Evolutionary conservation across 2,113 vertebrate genomes (phyloP).

Genomic region (Tamias sibiricus): DNA sequence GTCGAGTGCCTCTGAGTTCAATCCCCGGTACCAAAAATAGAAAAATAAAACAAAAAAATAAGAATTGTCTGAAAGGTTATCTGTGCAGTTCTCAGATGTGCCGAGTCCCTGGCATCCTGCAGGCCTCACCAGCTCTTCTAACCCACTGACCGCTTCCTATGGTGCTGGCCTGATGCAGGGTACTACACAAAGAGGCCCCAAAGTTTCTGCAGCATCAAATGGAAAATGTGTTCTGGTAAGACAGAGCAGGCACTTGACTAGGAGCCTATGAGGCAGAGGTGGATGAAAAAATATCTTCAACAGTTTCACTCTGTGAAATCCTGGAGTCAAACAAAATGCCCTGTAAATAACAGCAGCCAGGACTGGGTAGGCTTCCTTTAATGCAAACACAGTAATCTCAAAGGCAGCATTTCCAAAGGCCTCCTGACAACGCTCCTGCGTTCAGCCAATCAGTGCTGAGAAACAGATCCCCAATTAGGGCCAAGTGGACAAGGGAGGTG

Average conservation of each 20-base stretch:
- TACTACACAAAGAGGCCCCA: too few relatives aligned
- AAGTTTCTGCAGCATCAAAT: background rate
- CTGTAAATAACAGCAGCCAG: background rate
- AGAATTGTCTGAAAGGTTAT: too few relatives aligned
- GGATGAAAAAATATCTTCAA: too few relatives aligned
- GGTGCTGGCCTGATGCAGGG: background rate
- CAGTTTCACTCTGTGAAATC: background rate
- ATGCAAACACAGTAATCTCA: background rate
- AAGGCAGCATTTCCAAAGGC: background rate
- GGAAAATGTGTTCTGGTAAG: background rate
- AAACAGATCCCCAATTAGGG: too few relatives aligned
- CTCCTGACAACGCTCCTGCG: background rate
- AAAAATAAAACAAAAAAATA: too few relatives aligned
- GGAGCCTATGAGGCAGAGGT: background rate
- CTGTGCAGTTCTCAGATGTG: background rate
- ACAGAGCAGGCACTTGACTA: background rate
- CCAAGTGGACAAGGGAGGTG: background rate
- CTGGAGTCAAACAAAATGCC: background rate
- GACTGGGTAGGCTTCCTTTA: background rate
- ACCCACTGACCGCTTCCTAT: background rate
- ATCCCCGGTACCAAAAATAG: too few relatives aligned
- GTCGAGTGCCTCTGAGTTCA: too few relatives aligned
- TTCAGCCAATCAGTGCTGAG: background rate
- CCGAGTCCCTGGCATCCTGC: background rate
- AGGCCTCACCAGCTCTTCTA: background rate